Evolutionary conservation across 2,797 vertebrate genomes (phyloP).

Genomic region (Rhinogobio ventralis): DNA sequence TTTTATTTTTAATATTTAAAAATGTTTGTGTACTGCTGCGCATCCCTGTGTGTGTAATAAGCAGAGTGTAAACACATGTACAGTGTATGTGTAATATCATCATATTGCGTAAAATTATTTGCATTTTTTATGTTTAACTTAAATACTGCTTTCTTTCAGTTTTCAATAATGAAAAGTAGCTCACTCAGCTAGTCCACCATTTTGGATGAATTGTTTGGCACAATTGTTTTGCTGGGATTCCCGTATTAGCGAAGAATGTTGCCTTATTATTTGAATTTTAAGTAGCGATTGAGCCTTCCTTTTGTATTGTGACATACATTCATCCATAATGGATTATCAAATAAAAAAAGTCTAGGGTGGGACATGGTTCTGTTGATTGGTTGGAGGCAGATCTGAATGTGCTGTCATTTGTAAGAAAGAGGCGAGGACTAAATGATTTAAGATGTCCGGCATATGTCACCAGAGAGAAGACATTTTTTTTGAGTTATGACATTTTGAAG

Average conservation of each 20-base stretch:
- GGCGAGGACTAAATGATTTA: not conserved
- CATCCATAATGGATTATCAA: not conserved
- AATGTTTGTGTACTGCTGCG: too few species aligned
- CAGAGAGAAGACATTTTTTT: not conserved
- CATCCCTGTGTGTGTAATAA: too few species aligned
- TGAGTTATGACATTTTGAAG: not conserved
- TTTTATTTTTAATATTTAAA: too few species aligned
- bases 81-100: too few species aligned
- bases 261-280: not conserved
- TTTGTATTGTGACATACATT: not conserved
- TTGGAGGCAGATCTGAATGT: not conserved
- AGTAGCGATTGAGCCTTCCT: not conserved
- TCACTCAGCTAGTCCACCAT: not conserved
- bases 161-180: not conserved
- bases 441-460: not conserved
- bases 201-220: not conserved
- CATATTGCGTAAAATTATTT: not conserved
- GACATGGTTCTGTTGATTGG: not conserved
- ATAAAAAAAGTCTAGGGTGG: not conserved
- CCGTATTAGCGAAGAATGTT: not conserved
- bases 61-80: too few species aligned
- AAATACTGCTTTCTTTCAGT: not conserved
- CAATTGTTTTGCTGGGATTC: not conserved
- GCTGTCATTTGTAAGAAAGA: too few species aligned
- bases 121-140: too few species aligned